Base-by-base conservation (phyloP, 2,797 vertebrate genomes). In the Halcyon badia region DNA sequence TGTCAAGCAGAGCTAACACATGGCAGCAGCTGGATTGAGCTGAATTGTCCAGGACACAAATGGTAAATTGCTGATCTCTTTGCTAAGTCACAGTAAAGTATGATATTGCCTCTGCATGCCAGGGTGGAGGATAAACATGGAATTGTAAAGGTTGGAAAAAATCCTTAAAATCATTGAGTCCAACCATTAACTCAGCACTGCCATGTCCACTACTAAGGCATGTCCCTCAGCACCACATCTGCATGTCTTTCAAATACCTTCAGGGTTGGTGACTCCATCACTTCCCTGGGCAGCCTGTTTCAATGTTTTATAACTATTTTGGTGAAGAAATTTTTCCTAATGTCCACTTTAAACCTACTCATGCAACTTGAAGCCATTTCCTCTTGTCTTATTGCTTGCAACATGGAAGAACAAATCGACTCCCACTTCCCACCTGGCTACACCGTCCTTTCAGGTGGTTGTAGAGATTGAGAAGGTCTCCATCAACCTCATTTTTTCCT, bases 1-100 rank as follows among this genome's bases (percentile, higher is more conserved):
- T 73, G 0, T 61, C 0, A 0, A 13, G n/a, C 8, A 75, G 30
- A n/a, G n/a, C n/a, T n/a, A n/a, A n/a, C n/a, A n/a, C n/a, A 21
- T 19, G 46, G 18, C 37, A 83, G 68, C 31, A 85, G 35, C n/a
- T 76, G 72, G 30, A 68, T 7, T 56, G 61, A 75, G 39, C 42
- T 62, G 46, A 73, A 66, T 13, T 70, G 20, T 84, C 21, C 33
- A 46, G 61, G 33, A 33, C 13, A 75, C 19, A 22, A 42, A 76
- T 19, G 9, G 44, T 25, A 49, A 66, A 37, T 28, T 31, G 22
- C n/a, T 85, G 48, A 31, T 54, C 35, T 37, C 24, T 56, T 70
- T 37, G 13, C 5, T n/a, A 82, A 49, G 35, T 6, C 39, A 2
- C n/a, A 78, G 22, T 41, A 14, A 77, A 52, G 25, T 22, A 64